Evolutionary conservation across 2,113 vertebrate species (phyloP), one percentile per base, ranked within the genome.

Genomic region (Nothoprocta perdicaria): DNA sequence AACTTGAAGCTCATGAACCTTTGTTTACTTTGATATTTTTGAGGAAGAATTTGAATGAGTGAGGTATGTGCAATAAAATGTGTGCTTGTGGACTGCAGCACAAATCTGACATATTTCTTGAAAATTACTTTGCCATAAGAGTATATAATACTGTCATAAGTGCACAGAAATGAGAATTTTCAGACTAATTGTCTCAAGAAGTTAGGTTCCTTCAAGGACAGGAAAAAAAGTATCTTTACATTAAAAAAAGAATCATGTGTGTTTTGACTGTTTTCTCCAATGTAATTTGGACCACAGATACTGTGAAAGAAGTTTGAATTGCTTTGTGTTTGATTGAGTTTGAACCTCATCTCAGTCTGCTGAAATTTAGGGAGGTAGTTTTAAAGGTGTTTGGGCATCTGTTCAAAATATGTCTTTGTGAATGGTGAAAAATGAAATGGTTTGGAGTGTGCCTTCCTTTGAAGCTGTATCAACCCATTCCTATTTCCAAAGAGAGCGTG

Each of bases 301-400:
- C 46, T 41, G n/a, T 73, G 48, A 91, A 68, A 77, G 33, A 92
- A 65, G 33, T 62, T 53, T 72, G 69, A 81, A 86, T 84, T 52
- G 24, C 61, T 86, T 75, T 68, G 26, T 66, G 63, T 46, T 60
- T 19, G 55, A 90, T 69, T 93, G 84, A 84, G 60, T 90, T 88
- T 57, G 60, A 96, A 93, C 58, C 22, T 55, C 31, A 22, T 72
- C 62, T 71, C 58, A 68, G 27, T 80, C 68, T 66, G 53, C 13
- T 53, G 41, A n/a, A 69, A 57, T 74, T 63, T 74, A 85, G 40
- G 72, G 52, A 80, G 9, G 5, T 35, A 38, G 67, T 76, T 52
- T 77, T 80, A 91, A 89, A 80, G 66, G 41, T 80, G 53, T 90
- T 94, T 80, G 86, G 91, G 58, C 53, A 63, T 24, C 68, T 79